Base-by-base conservation (phyloP, 2,113 vertebrate genomes). In the Pterocles orientalis region DNA sequence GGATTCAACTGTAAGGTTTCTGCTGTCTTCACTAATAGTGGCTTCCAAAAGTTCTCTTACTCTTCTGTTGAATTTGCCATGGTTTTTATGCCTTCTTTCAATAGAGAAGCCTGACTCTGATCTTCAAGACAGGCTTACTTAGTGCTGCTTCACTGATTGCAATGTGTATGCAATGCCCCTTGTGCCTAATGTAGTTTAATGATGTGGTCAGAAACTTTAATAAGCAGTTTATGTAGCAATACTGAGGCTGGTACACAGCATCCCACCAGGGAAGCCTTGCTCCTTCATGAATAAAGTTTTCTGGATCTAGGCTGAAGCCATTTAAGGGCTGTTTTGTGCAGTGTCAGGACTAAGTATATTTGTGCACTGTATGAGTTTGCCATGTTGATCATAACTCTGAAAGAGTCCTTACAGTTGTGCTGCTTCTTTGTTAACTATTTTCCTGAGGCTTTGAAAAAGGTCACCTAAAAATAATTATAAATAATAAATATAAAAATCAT, bases 111-210 rank as follows among this genome's bases (percentile, higher is more conserved):
- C 36, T 64, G 47, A 29, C 51, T 69, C 15, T 34, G 51, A 60
- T 79, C 34, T 84, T 84, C n/a, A 34, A 86, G 58, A 18, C 34
- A 45, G 21, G 28, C 9, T 70, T 24, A 28, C 36, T 39, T 56
- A 34, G 14, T 28, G 43, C 58, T 83, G 33, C 79, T 83, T 90
- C 57, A 36, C 20, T 64, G 51, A 41, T 61, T 53, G 65, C 66
- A 76, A 21, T 65, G 41, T 89, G 20, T 86, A 41, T 43, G 43
- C 45, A 54, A 6, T 79, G 25, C 24, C 66, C n/a, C 57, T 69
- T 48, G 31, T 76, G 25, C 76, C 82, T 94, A 65, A 72, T 86
- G 88, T 86, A 84, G n/a, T 77, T 93, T 68, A 86, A 82, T 69
- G 45, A 72, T 86, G 57, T 26, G 34, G 29, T 95, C 76, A 89